Base-by-base conservation (phyloP, 2,888 invertebrate genomes). In the Aphodius sticticus region DNA sequence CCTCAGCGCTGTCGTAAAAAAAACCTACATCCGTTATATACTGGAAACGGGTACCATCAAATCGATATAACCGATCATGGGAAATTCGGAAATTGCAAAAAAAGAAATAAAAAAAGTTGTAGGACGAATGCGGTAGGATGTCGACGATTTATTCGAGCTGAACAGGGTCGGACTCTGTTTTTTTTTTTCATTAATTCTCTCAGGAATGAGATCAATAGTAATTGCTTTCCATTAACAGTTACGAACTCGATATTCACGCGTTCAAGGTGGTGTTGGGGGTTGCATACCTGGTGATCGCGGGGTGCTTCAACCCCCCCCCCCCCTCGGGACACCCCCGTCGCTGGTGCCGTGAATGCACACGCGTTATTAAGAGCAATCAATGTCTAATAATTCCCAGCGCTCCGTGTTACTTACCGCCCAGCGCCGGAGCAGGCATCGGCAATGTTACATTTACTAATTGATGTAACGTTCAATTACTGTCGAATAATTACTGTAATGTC, bases 381-480 rank as follows among this genome's bases (percentile, higher is more conserved):
- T 69, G 76, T 78, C 78, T 78, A 78, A 78, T 78, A 78, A 78
- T 78, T 78, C 69, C 69, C 72, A 74, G 15, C 74, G 74, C 74
- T 74, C 74, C 26, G 36, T 35, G 74, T 74, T 74, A 74, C 74
- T 74, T 74, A 74, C 74, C 26, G 26, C 26, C 26, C 74, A 37
- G 38, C 70, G 38, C 35, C 36, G 16, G 36, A 6, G 37, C 77
- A 26, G 26, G 77, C 16, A 70, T 15, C 36, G 16, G 69, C 79
- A 72, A 36, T 69, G 79, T 79, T 79, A 79, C 79, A 79, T 77
- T 72, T 77, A 79, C 79, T 79, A 79, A 79, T 79, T 79, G 79
- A 79, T 79, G 79, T 79, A 79, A 76, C 79, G 77, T 79, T 79
- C 79, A 79, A 79, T 79, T 79, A 79, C 79, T 77, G 77, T 77